Conservation (phyloP, 2,113 vertebrate species). For the Onychostruthus taczanowskii region DNA sequence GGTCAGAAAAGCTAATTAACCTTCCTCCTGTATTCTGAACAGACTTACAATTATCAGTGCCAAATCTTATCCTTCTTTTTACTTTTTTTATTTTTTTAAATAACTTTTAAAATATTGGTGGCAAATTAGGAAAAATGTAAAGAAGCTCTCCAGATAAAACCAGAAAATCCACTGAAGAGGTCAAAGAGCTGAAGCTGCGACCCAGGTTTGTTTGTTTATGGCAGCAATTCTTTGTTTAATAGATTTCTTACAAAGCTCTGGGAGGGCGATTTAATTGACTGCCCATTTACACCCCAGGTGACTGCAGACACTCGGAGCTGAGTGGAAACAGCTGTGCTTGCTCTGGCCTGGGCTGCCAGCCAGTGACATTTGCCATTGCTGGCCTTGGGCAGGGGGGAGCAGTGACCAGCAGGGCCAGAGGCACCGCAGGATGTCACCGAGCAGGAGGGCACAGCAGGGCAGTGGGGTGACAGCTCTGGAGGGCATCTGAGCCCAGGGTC, state of each 20-base stretch:
- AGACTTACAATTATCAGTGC: slow-evolving; percentile 34
- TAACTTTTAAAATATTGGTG: neutral
- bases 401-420: neutral
- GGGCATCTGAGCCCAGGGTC: neutral
- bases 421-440: neutral
- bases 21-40: slow-evolving; percentile 67
- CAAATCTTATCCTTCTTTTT: neutral
- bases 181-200: neutral
- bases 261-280: slow-evolving; percentile 25
- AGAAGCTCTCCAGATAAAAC: neutral
- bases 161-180: neutral
- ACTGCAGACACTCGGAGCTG: neutral
- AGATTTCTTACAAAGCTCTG: slow-evolving; percentile 12
- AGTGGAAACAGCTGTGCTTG: neutral
- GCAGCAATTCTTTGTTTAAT: slow-evolving; percentile 29
- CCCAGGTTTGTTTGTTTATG: slow-evolving; percentile 25
- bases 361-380: neutral
- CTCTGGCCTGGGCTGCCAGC: neutral
- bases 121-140: neutral
- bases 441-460: neutral
- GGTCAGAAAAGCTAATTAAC: slow-evolving; percentile 81
- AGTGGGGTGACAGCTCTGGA: neutral
- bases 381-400: neutral
- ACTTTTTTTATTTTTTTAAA: neutral
- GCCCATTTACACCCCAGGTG: neutral